phyloP scores from a whole-genome alignment of 2,113 vertebrate species.

The Oreochromis tanganicae region DNA sequence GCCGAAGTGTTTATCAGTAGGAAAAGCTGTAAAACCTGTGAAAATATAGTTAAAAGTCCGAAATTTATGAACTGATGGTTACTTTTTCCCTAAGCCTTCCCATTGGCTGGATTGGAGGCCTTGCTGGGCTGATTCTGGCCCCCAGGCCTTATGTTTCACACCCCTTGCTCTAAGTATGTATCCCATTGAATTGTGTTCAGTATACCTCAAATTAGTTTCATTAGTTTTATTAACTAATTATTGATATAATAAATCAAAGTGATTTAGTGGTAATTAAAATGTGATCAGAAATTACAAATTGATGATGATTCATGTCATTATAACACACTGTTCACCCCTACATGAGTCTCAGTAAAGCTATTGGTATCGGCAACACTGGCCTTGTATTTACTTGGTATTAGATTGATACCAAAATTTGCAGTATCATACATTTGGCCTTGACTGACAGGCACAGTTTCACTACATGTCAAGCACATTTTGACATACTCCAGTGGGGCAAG shows the following conservation, averaged over 20 bases:
- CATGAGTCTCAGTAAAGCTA: neutral
- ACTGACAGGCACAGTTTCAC: neutral
- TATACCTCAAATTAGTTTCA: neutral
- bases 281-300: neutral
- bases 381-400: neutral
- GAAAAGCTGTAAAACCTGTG: neutral
- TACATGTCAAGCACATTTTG: neutral
- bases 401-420: neutral
- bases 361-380: neutral
- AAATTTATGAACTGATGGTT: neutral
- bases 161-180: neutral
- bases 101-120: neutral
- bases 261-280: neutral
- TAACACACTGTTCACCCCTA: neutral
- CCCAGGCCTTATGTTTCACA: neutral
- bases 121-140: neutral
- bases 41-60: neutral
- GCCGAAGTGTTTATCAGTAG: neutral
- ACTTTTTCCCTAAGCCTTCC: neutral
- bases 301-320: neutral
- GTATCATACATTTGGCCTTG: neutral
- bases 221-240: neutral
- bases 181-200: neutral
- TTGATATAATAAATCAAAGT: neutral
- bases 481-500: neutral